Evolutionary conservation across 2,113 vertebrate species (phyloP).

Genomic region (Cnemophilus loriae): DNA sequence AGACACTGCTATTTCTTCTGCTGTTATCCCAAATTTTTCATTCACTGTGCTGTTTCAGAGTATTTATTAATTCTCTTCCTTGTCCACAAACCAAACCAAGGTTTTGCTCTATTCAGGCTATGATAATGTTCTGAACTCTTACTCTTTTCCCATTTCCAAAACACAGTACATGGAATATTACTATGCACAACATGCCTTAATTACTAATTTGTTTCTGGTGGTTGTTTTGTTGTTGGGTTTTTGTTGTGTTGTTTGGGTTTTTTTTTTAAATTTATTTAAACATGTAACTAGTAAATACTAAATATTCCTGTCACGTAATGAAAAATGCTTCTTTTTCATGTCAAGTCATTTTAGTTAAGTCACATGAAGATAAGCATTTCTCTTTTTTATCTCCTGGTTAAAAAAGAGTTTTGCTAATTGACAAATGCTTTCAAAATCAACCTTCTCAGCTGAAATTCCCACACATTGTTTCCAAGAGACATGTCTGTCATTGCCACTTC

Average conservation of each 20-base stretch:
- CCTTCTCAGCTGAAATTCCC: neutral
- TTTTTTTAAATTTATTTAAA: neutral
- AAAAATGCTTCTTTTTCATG: neutral
- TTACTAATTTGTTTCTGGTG: neutral
- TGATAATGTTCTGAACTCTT: neutral
- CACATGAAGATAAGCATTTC: neutral
- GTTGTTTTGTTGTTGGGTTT: neutral
- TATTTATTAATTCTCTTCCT: neutral
- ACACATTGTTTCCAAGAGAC: neutral
- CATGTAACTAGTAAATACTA: neutral
- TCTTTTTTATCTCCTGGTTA: neutral
- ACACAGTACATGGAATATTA: neutral
- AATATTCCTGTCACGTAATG: neutral
- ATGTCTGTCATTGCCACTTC: neutral
- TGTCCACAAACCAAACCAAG: neutral
- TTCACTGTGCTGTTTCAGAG: neutral
- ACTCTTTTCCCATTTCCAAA: neutral
- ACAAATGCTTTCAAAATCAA: neutral
- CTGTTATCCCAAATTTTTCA: neutral
- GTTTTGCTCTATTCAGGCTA: neutral
- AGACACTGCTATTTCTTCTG: neutral
- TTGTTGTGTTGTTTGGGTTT: neutral
- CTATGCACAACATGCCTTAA: neutral
- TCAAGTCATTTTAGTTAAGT: neutral
- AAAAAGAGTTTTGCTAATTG: neutral